Conservation (phyloP, 2,797 vertebrate species). For the Falco peregrinus region DNA sequence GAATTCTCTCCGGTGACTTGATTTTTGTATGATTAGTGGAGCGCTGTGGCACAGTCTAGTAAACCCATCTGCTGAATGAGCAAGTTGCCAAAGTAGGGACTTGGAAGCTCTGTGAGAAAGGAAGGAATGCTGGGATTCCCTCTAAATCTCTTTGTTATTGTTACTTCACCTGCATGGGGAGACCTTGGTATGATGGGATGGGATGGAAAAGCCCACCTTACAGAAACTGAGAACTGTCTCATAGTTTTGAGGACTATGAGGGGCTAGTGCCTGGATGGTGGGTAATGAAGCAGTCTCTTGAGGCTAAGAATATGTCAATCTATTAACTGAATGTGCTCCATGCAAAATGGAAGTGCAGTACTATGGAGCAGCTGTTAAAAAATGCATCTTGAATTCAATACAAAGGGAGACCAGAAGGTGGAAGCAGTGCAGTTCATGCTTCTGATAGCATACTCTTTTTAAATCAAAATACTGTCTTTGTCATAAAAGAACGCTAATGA, state of each 20-base stretch:
- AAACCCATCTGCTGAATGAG: not conserved
- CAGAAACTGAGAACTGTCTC: not conserved
- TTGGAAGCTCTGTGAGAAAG: not conserved
- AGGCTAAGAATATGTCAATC: not conserved
- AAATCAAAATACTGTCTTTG: not conserved
- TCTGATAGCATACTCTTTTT: not conserved
- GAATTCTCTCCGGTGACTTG: not conserved
- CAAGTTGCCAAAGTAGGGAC: not conserved
- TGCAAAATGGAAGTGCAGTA: not conserved
- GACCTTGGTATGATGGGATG: accelerated
- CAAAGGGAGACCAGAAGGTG: conserved; percentile 39
- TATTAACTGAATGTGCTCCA: accelerated
- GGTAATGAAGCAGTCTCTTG: not conserved
- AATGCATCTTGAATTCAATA: not conserved
- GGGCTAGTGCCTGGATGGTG: not conserved
- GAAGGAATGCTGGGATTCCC: not conserved
- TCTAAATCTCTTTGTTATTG: not conserved
- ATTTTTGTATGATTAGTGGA: not conserved
- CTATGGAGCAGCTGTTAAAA: not conserved
- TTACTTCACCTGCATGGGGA: accelerated
- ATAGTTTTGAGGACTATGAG: not conserved
- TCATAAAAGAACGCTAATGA: accelerated
- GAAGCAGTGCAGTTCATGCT: conserved; percentile 10
- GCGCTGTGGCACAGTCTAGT: not conserved
- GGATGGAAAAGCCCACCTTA: not conserved